Conservation (phyloP, 2,888 invertebrate species). For the Orthosia gothica region DNA sequence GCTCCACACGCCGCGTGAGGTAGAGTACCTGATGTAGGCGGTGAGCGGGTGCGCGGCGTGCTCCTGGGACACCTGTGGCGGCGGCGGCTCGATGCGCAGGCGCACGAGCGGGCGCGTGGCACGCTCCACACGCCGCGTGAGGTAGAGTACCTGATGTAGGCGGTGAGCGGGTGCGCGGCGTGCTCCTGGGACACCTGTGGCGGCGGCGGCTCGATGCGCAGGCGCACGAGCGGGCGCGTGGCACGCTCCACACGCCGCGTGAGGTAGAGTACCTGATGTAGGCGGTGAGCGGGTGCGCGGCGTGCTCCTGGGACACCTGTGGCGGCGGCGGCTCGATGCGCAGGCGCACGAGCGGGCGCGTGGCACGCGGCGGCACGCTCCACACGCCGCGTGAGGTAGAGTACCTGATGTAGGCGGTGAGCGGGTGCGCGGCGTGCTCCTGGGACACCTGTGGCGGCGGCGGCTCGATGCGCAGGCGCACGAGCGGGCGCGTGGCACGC, state of each 20-base stretch:
- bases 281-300: neutral
- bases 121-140: neutral
- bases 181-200: neutral
- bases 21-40: neutral
- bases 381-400: neutral
- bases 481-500: neutral
- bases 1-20: neutral
- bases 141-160: neutral
- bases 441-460: neutral
- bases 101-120: neutral
- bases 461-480: neutral
- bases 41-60: neutral
- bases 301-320: neutral
- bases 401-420: slow-evolving; percentile 5
- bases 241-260: neutral
- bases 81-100: neutral
- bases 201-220: neutral
- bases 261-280: slow-evolving; percentile 8
- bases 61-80: neutral
- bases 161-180: neutral
- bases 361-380: slow-evolving; percentile 23
- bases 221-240: slow-evolving; percentile 3
- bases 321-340: slow-evolving; percentile 27
- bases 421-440: neutral
- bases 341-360: neutral